phyloP scores from a whole-genome alignment of 1,140 invertebrate genomes.

The Chelonus insularis region DNA sequence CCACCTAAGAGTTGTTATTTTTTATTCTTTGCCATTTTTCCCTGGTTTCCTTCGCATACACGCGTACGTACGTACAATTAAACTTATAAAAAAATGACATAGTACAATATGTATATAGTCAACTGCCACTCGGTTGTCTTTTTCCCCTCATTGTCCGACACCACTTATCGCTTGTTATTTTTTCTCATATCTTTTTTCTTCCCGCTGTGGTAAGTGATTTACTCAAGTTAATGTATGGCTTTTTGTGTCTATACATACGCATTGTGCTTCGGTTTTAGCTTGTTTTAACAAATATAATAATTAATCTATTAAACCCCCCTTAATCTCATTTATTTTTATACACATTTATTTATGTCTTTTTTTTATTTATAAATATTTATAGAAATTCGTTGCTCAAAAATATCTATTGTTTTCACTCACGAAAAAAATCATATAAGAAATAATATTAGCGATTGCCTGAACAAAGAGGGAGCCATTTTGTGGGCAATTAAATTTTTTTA shows the following conservation, averaged over 20 bases:
- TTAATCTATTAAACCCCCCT: too few species aligned
- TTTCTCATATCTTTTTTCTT: constrained; percentile 18
- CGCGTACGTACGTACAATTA: constrained; percentile 54
- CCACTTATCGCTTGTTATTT: not conserved
- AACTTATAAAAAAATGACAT: constrained; percentile 30
- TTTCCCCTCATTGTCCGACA: not conserved
- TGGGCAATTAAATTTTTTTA: too few species aligned
- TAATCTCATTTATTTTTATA: too few species aligned
- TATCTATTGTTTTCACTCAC: too few species aligned
- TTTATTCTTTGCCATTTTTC: not conserved
- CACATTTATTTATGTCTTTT: too few species aligned
- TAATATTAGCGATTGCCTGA: too few species aligned
- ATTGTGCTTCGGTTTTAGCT: too few species aligned
- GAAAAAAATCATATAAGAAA: too few species aligned
- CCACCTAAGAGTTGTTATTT: not conserved
- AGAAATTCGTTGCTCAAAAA: too few species aligned
- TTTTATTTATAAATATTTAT: too few species aligned
- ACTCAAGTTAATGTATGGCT: not conserved
- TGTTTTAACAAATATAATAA: too few species aligned
- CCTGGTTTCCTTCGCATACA: constrained; percentile 43
- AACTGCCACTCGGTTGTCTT: constrained; percentile 9
- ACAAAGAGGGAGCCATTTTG: too few species aligned
- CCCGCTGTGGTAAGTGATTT: not conserved
- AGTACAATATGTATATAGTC: constrained; percentile 33
- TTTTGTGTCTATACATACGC: not conserved